phyloP scores from a whole-genome alignment of 2,113 vertebrate species.

The Nansenia antarctica region DNA sequence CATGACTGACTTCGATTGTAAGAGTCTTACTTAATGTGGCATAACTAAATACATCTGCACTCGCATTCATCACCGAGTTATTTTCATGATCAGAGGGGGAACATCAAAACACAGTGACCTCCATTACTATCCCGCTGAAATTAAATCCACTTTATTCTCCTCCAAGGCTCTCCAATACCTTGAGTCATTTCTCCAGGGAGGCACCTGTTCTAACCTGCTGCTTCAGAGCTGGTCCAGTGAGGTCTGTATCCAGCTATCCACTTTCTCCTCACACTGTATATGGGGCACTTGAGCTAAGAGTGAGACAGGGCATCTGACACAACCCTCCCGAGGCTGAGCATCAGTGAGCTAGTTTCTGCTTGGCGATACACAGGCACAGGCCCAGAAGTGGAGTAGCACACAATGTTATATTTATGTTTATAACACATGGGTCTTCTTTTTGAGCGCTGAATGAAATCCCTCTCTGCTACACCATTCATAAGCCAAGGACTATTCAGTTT shows the following conservation, averaged over 20 bases:
- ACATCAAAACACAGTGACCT: conserved; percentile 69
- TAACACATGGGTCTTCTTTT: conserved; percentile 38
- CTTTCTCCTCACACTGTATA: conserved; percentile 54
- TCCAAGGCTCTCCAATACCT: conserved; percentile 62
- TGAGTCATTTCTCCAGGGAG: conserved; percentile 70
- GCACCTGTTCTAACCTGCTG: conserved; percentile 63
- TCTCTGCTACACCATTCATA: conserved; percentile 6
- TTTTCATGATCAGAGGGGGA: conserved; percentile 58
- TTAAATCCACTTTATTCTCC: conserved; percentile 68
- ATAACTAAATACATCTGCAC: conserved; percentile 50
- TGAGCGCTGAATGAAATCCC: conserved; percentile 31
- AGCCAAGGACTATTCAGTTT: background rate
- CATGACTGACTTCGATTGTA: conserved; percentile 49
- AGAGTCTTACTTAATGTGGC: conserved; percentile 57
- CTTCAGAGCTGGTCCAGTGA: conserved; percentile 60
- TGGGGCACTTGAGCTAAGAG: conserved; percentile 68
- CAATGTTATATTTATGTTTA: conserved; percentile 57
- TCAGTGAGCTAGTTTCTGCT: conserved; percentile 39
- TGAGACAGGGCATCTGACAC: conserved; percentile 56
- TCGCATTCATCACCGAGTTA: conserved; percentile 65
- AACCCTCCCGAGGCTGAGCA: conserved; percentile 46
- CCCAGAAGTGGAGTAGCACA: conserved; percentile 53
- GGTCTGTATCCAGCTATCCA: conserved; percentile 61
- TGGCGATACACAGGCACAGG: conserved; percentile 42
- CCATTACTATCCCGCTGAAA: conserved; percentile 74